These are phyloP conservation scores for Doryteuthis pealeii DNA, from an alignment of 1,140 invertebrate genomes.

Conservation along the genomic window DNA sequence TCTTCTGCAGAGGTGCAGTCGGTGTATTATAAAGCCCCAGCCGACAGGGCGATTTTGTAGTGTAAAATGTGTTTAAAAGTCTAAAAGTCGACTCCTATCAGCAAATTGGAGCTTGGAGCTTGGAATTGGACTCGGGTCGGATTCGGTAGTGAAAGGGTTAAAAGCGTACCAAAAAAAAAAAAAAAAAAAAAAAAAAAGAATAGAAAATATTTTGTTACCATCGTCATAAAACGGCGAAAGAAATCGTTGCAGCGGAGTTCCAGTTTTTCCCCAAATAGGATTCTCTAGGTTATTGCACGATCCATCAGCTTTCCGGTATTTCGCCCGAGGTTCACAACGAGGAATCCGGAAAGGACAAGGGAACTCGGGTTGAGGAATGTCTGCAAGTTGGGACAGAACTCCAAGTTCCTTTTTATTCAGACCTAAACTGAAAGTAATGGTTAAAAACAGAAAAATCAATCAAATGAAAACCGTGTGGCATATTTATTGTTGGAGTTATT, in stretches of 20 bases:
- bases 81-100: no score
- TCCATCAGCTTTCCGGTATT: slow-evolving; percentile 67
- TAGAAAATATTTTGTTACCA: slow-evolving; percentile 63
- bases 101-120: no score
- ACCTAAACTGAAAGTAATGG: background rate
- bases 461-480: no score
- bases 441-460: background rate
- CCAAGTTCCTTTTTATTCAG: slow-evolving; percentile 1
- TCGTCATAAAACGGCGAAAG: slow-evolving; percentile 82
- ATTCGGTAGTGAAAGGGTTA: no score
- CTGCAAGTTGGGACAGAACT: background rate
- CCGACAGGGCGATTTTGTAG: no score
- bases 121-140: no score
- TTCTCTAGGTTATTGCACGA: slow-evolving; percentile 87
- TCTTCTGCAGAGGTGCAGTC: no score
- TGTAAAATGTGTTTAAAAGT: no score
- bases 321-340: slow-evolving; percentile 22
- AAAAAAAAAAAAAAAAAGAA: no score
- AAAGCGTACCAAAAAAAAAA: no score
- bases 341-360: slow-evolving; percentile 27
- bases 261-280: slow-evolving; percentile 73
- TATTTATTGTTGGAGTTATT: no score
- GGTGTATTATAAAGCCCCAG: no score
- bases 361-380: background rate
- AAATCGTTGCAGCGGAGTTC: slow-evolving; percentile 76